Base-by-base conservation (phyloP, 2,113 vertebrate species). In the Brienomyrus longianalis region DNA sequence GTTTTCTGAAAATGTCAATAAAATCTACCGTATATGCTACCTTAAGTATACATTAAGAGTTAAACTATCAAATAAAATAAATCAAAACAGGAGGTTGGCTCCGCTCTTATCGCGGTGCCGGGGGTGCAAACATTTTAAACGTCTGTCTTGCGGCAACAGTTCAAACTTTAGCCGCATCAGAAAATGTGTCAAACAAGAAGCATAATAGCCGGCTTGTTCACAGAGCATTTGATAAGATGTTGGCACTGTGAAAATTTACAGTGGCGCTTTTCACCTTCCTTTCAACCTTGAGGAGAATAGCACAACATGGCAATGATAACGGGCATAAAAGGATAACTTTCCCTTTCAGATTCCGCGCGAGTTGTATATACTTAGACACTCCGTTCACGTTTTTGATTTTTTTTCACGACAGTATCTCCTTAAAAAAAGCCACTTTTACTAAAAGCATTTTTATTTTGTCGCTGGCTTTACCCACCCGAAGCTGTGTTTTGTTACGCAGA, bases 41-140 rank as follows among this genome's bases (percentile, higher is more conserved):
- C 85, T 86, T 52, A 31, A 35, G 87, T 74, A 50, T 70, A 70
- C 59, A 45, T 48, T 23, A 84, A 48, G 11, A 88, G 59, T 66
- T 47, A 88, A 88, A 47, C 48, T 27, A 47, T 47, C 59, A 74
- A 88, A 88, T 74, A 74, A 74, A 62, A 74, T 66, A 88, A 66
- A 56, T 56, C 86, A 31, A 15, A 88, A 43, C 87, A 62, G 54
- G 52, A 88, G 87, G 52, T 74, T 54, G 74, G 88, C 88, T 83
- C 88, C 74, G 54, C 17, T 13, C 70, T 89, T 83, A 89, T 89
- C 88, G 43, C 8, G 21, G 15, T 21, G 48, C 15, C 8, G 51
- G 50, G 27, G 27, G 51, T 21, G 70, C 77, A 89, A 89, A 83
- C 77, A 56, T 43, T 83, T 83, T 89, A 83, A 83, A 89, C 51